Evolutionary conservation across 2,797 vertebrate genomes (phyloP).

Genomic region (Pithecia hirsuta): DNA sequence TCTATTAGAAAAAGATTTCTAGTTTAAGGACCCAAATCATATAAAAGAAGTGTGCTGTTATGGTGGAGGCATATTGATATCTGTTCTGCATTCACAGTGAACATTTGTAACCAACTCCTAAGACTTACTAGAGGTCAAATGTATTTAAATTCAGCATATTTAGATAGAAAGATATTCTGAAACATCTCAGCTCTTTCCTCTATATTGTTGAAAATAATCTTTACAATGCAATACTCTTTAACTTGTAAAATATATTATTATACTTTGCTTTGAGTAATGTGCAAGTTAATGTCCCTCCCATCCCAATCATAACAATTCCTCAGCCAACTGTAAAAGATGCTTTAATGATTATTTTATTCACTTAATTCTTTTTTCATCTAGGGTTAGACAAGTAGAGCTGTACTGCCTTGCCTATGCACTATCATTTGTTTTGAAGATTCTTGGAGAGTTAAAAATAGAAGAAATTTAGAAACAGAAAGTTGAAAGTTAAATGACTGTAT

Average conservation of each 20-base stretch:
- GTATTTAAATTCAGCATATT: slow-evolving; percentile 19
- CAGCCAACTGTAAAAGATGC: slow-evolving; percentile 62
- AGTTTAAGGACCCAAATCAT: background rate
- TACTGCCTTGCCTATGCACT: background rate
- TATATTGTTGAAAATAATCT: slow-evolving; percentile 47
- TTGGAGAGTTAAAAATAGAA: slow-evolving; percentile 55
- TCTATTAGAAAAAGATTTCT: slow-evolving; percentile 8
- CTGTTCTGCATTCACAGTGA: background rate
- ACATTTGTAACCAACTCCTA: background rate
- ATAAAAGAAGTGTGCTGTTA: background rate
- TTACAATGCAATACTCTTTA: slow-evolving; percentile 59
- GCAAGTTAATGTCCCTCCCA: slow-evolving; percentile 63
- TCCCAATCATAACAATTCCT: slow-evolving; percentile 51
- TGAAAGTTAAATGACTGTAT: slow-evolving; percentile 15
- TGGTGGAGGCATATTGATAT: background rate
- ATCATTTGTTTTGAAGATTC: slow-evolving; percentile 53
- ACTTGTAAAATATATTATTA: slow-evolving; percentile 65
- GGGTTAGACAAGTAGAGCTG: slow-evolving; percentile 38
- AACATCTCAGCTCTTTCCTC: slow-evolving; percentile 12
- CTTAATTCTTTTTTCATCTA: slow-evolving; percentile 57
- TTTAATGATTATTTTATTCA: slow-evolving; percentile 72
- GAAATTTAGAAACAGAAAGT: slow-evolving; percentile 25
- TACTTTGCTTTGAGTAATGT: slow-evolving; percentile 62
- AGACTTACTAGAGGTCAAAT: slow-evolving; percentile 5
- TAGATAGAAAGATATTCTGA: slow-evolving; percentile 8